Evolutionary conservation across 2,113 vertebrate species (phyloP).

Genomic region (Tiliqua scincoides): DNA sequence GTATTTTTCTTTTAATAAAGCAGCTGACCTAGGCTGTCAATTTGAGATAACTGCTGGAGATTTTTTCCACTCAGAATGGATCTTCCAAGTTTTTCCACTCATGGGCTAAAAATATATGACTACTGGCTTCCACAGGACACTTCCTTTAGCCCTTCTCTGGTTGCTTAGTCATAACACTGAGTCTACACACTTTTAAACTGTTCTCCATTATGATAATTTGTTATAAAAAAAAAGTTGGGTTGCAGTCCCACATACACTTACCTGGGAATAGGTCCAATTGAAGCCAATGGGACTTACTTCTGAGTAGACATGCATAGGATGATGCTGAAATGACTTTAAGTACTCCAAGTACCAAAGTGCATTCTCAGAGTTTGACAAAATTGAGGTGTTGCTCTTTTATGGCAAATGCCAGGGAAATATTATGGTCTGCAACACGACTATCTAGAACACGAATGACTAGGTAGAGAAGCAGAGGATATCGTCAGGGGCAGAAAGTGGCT

Average conservation of each 20-base stretch:
- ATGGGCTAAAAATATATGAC: background rate
- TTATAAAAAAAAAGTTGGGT: background rate
- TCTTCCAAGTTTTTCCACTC: background rate
- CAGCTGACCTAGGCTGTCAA: background rate
- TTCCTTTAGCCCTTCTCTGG: background rate
- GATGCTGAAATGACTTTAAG: no score
- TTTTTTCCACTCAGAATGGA: background rate
- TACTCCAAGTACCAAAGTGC: no score
- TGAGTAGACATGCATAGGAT: no score
- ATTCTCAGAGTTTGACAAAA: no score
- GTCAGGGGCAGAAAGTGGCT: background rate
- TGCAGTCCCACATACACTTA: background rate
- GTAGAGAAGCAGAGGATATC: background rate
- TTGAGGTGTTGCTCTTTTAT: background rate
- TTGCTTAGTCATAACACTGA: background rate
- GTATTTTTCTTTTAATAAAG: background rate
- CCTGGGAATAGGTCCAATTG: no score
- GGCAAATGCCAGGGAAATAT: background rate
- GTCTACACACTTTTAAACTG: background rate
- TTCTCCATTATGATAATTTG: no score
- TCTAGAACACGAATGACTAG: no score
- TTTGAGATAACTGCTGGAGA: background rate
- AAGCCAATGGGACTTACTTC: no score
- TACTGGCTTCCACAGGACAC: background rate
- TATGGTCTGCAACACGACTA: background rate